phyloP scores from a whole-genome alignment of 1,140 invertebrate genomes.

The Drosophila lacertosa region DNA sequence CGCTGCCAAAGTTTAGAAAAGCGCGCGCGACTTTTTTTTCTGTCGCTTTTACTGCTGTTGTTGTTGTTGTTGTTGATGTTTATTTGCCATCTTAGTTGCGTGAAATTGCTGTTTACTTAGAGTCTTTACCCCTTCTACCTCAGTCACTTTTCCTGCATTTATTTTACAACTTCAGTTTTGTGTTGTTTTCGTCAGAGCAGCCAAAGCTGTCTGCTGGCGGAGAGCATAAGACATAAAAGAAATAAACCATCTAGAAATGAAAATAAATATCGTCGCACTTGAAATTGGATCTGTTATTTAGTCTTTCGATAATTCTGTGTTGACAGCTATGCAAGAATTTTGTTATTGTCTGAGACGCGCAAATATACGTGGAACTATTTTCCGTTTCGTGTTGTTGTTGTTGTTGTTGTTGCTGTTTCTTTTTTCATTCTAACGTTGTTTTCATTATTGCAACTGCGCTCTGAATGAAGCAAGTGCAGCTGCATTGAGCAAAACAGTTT shows the following conservation, averaged over 20 bases:
- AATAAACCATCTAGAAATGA: conserved; percentile 51
- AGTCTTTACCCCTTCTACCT: conserved; percentile 5
- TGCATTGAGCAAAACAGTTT: conserved; percentile 3
- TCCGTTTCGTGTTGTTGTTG: background rate
- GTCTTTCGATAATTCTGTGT: conserved; percentile 72
- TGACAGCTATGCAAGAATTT: conserved; percentile 81
- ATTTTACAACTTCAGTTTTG: conserved; percentile 8
- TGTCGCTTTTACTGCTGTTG: no score
- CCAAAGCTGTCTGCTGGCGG: conserved; percentile 25
- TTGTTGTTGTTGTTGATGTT: conserved; percentile 25
- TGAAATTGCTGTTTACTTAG: conserved; percentile 62
- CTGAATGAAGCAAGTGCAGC: conserved; percentile 32
- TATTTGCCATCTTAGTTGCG: conserved; percentile 36
- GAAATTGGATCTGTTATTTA: conserved; percentile 77
- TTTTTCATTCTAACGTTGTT: conserved; percentile 1
- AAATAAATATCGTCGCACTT: conserved; percentile 73
- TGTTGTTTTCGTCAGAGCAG: conserved; percentile 11
- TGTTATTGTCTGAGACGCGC: conserved; percentile 72
- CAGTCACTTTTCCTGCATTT: background rate
- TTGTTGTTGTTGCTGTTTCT: conserved; percentile 7
- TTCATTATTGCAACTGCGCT: conserved; percentile 7
- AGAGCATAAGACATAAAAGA: conserved; percentile 40
- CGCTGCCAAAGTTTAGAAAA: conserved; percentile 28
- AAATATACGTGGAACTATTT: conserved; percentile 62
- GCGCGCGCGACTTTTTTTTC: conserved; percentile 51